Evolutionary conservation across 2,113 vertebrate genomes (phyloP).

Genomic region (Sylvia atricapilla): DNA sequence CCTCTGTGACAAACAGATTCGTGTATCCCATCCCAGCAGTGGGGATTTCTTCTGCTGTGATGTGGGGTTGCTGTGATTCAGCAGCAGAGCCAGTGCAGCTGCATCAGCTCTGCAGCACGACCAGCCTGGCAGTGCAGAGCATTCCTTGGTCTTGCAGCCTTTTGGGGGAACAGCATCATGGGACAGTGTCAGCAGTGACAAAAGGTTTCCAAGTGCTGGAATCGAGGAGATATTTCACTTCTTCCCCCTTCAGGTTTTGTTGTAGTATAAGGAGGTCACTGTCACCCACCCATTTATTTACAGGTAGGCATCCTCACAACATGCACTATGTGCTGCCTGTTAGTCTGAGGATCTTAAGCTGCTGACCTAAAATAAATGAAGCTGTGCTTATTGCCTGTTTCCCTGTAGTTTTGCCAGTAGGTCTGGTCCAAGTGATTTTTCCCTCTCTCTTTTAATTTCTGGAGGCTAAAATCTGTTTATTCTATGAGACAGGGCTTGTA

Average conservation of each 20-base stretch:
- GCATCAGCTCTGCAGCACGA: background rate
- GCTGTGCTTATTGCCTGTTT: background rate
- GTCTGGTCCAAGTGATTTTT: background rate
- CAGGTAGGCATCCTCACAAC: background rate
- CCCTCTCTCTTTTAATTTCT: background rate
- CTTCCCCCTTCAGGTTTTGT: background rate
- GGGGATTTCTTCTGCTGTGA: background rate
- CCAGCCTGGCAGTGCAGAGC: background rate
- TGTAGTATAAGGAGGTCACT: background rate
- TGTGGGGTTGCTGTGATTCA: background rate
- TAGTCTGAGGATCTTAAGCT: background rate
- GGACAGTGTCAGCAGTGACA: background rate
- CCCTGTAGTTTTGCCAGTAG: background rate
- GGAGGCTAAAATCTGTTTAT: background rate
- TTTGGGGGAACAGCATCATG: background rate
- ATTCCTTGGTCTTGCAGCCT: background rate
- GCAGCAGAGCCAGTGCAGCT: background rate
- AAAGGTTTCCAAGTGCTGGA: background rate
- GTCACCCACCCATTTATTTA: background rate
- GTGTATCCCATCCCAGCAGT: accelerated
- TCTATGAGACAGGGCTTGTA: background rate
- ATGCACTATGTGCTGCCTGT: background rate
- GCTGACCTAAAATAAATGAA: background rate
- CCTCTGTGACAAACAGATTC: background rate
- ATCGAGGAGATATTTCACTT: background rate